Percentiles rank a stretch among this genome's conserved stretches.
Conservation (phyloP, 2,797 vertebrate species). For the Neoniphon sammara region DNA sequence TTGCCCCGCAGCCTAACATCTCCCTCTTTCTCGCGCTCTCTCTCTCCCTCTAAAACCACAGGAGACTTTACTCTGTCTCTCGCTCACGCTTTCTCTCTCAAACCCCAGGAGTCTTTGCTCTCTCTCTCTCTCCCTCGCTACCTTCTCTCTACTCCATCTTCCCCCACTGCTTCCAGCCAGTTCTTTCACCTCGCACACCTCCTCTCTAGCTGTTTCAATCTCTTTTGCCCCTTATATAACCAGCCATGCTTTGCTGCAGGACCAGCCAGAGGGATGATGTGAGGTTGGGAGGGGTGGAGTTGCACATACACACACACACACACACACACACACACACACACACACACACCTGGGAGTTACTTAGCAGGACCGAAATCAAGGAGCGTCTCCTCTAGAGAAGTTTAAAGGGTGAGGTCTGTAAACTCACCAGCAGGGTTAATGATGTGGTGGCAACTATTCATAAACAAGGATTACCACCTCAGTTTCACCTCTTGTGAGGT, state of each 20-base stretch:
- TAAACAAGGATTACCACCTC: no score
- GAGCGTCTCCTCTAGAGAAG: not conserved
- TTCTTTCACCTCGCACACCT: conserved; percentile 18
- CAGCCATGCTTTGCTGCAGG: conserved; percentile 31
- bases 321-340: no score
- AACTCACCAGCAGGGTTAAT: no score
- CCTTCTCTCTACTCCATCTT: conserved; percentile 44
- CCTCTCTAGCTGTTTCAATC: conserved; percentile 18
- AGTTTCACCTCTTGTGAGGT: no score
- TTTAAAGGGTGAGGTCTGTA: not conserved
- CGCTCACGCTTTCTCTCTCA: conserved; percentile 25
- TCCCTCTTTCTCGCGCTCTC: conserved; percentile 34
- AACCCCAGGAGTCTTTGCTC: conserved; percentile 35
- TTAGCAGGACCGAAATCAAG: not conserved
- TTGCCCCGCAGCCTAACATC: conserved; percentile 55
- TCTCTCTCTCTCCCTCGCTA: not conserved
- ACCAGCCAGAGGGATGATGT: conserved; percentile 5
- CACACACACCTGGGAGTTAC: no score
- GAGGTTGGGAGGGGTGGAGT: conserved; percentile 5
- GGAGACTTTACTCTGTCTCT: conserved; percentile 9
- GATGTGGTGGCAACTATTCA: no score
- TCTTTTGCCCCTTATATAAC: conserved; percentile 33
- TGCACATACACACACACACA: conserved; percentile 14
- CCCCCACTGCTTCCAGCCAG: conserved; percentile 17
- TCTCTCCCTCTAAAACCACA: conserved; percentile 22